phyloP scores from a whole-genome alignment of 2,797 vertebrate species.

The Glyptemys insculpta region DNA sequence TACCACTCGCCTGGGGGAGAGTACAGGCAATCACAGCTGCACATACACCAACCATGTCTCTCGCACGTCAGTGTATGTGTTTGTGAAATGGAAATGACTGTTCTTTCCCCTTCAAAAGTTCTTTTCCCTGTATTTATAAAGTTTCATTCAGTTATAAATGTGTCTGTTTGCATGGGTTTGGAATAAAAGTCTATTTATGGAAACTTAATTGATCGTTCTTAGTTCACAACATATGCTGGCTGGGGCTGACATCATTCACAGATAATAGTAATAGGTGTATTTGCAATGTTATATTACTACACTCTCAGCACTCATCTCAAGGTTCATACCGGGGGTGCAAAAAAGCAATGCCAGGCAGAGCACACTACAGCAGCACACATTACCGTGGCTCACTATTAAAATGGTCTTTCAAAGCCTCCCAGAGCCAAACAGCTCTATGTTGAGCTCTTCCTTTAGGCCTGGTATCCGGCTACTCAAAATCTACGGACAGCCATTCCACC shows the following conservation, averaged over 20 bases:
- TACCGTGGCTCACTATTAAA: no score
- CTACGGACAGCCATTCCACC: no score
- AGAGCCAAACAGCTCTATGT: no score
- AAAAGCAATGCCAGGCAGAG: neutral
- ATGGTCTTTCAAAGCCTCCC: no score
- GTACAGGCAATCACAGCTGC: neutral
- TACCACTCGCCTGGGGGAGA: neutral
- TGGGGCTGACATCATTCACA: neutral
- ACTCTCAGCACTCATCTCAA: neutral
- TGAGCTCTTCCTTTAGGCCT: no score
- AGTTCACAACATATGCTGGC: neutral
- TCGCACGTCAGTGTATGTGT: neutral
- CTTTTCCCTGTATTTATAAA: neutral
- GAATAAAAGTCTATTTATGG: neutral
- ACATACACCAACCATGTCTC: no score
- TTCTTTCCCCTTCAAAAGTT: neutral
- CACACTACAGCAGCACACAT: neutral
- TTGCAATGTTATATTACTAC: neutral
- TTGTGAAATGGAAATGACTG: neutral
- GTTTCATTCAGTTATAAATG: neutral
- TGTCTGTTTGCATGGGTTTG: neutral
- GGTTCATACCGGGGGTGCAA: neutral
- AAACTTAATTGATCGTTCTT: neutral
- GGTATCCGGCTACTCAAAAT: no score
- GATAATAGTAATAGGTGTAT: neutral